Percentiles rank a stretch among this genome's conserved stretches.
These are phyloP conservation scores for Neomonachus schauinslandi DNA, from an alignment of 2,113 vertebrate genomes.

Conservation along the genomic window DNA sequence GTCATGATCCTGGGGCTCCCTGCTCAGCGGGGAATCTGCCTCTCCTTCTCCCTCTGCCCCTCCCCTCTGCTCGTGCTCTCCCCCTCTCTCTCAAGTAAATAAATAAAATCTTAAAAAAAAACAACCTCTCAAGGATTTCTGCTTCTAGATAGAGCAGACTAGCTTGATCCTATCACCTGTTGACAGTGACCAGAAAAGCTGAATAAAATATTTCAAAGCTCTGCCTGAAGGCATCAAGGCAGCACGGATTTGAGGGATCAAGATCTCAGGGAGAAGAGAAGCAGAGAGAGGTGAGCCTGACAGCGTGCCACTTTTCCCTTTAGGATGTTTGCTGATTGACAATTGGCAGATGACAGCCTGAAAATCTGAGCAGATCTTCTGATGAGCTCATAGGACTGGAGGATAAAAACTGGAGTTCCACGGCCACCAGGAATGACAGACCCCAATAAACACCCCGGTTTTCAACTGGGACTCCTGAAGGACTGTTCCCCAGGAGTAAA, in stretches of 20 bases:
- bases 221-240: neutral
- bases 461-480: neutral
- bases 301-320: neutral
- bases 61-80: too few species aligned
- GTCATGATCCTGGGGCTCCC: too few species aligned
- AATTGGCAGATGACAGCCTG: neutral
- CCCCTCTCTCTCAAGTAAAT: neutral
- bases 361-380: neutral
- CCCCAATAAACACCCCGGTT: neutral
- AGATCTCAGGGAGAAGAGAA: neutral
- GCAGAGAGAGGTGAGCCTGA: neutral
- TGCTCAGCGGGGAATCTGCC: neutral
- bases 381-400: neutral
- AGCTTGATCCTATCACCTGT: neutral
- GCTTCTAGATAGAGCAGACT: neutral
- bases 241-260: neutral
- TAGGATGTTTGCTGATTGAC: neutral
- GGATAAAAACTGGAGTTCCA: neutral
- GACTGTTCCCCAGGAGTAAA: neutral
- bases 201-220: constrained; percentile 12
- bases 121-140: constrained; percentile 24
- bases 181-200: constrained; percentile 1
- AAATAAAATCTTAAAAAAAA: neutral
- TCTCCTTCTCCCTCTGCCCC: neutral
- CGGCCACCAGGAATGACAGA: neutral